Percentiles rank a stretch among this genome's conserved stretches.
phyloP scores from a whole-genome alignment of 2,888 invertebrate genomes.

The Ophion slaviceki region DNA sequence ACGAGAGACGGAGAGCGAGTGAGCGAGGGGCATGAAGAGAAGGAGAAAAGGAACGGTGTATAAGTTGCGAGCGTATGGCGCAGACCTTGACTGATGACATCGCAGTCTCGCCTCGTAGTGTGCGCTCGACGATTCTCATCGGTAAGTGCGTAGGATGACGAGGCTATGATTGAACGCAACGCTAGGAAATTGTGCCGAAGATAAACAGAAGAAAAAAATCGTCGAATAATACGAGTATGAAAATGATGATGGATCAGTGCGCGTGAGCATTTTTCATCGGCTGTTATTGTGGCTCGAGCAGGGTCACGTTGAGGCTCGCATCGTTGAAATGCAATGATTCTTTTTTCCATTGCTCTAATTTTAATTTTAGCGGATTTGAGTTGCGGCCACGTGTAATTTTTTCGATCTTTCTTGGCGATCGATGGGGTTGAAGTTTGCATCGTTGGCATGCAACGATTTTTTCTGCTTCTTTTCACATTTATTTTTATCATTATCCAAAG shows the following conservation, averaged over 20 bases:
- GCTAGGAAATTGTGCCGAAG: background rate
- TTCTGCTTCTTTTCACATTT: too few species aligned
- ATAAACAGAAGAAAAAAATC: background rate
- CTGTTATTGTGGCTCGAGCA: background rate
- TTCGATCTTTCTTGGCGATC: too few species aligned
- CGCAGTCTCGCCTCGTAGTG: slow-evolving; percentile 36
- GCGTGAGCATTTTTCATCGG: background rate
- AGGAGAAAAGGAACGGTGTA: slow-evolving; percentile 10
- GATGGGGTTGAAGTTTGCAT: too few species aligned
- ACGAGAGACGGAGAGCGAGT: slow-evolving; percentile 5
- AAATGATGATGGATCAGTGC: background rate
- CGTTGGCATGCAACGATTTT: too few species aligned
- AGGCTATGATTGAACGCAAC: slow-evolving; percentile 41
- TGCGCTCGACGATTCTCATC: slow-evolving; percentile 45
- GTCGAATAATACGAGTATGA: background rate
- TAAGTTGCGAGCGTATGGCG: slow-evolving; percentile 15
- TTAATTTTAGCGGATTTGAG: background rate
- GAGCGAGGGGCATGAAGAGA: slow-evolving; percentile 7
- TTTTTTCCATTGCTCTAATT: background rate
- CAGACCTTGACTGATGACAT: slow-evolving; percentile 63
- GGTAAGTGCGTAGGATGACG: slow-evolving; percentile 63
- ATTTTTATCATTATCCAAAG: too few species aligned
- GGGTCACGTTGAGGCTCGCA: background rate
- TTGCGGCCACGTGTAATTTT: too few species aligned
- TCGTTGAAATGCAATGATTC: background rate